Evolutionary conservation across 2,113 vertebrate species (phyloP).

Genomic region (Indri indri): DNA sequence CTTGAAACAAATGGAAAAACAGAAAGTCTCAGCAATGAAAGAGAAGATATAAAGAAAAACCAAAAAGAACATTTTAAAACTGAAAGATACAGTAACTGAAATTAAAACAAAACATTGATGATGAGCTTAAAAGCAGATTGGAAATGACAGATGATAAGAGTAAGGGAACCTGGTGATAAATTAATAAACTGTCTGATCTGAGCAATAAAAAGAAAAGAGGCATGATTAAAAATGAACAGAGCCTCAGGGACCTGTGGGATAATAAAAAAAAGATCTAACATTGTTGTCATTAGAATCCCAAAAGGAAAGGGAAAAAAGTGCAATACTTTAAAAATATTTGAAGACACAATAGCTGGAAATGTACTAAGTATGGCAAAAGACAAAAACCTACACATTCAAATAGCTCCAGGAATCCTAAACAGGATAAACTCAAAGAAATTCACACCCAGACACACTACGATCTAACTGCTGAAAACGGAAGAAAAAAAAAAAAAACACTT

Average conservation of each 20-base stretch:
- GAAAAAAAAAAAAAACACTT: not conserved
- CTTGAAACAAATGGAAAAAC: not conserved
- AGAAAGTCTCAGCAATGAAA: not conserved
- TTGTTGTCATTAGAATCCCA: not conserved
- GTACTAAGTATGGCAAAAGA: not conserved
- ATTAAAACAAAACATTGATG: not conserved
- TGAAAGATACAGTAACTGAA: not conserved
- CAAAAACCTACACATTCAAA: not conserved
- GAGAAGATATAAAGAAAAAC: not conserved
- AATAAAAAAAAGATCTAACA: not conserved
- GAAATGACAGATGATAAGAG: not conserved
- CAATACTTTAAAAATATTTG: not conserved
- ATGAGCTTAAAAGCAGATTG: not conserved
- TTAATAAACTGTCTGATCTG: not conserved
- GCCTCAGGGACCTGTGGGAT: not conserved
- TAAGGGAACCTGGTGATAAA: not conserved
- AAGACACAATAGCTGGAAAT: not conserved
- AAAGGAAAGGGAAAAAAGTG: not conserved
- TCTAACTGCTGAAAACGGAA: not conserved
- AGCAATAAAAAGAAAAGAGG: not conserved
- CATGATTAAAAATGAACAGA: not conserved
- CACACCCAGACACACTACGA: not conserved
- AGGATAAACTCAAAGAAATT: slow-evolving; percentile 29
- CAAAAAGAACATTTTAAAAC: not conserved
- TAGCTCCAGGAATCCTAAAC: not conserved